A percentile compares a stretch with the other conserved stretches of the same genome.
Conservation (phyloP, 2,888 invertebrate genomes). For the Xanthostigma xanthostigma region DNA sequence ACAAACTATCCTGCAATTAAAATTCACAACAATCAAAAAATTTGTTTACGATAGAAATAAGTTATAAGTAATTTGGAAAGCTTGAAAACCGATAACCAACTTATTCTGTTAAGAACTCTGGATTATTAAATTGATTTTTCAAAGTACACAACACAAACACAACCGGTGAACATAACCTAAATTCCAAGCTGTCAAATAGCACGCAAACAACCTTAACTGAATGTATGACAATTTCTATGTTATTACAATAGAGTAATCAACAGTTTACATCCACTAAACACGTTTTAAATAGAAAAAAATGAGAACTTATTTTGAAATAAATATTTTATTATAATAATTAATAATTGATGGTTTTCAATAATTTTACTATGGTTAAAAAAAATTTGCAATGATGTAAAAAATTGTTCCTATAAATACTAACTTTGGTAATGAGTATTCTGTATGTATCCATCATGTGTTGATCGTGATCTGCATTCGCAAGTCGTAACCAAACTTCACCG, state of each 20-base stretch:
- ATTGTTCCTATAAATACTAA: slow-evolving; percentile 22
- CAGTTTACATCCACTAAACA: background rate
- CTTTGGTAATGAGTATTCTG: slow-evolving; percentile 82
- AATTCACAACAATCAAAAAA: slow-evolving; percentile 7
- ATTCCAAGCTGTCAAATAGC: background rate
- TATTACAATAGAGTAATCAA: too few relatives aligned
- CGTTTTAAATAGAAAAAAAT: background rate
- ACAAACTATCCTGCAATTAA: slow-evolving; percentile 66
- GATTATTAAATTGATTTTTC: slow-evolving; percentile 4
- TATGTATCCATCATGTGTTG: slow-evolving; percentile 83
- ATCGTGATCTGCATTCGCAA: slow-evolving; percentile 76
- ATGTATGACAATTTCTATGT: background rate
- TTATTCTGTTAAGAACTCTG: slow-evolving; percentile 5
- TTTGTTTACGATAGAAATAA: too few relatives aligned
- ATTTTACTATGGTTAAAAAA: slow-evolving; percentile 1
- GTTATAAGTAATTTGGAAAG: too few relatives aligned
- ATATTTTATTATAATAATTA: background rate
- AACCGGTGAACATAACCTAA: background rate
- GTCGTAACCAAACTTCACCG: slow-evolving; percentile 94
- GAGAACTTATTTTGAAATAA: too few relatives aligned
- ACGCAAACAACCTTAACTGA: background rate
- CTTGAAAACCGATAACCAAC: too few relatives aligned
- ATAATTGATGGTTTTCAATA: background rate
- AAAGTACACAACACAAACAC: background rate
- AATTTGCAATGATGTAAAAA: slow-evolving; percentile 3